Evolutionary conservation across 2,797 vertebrate genomes (phyloP).

Genomic region (Myotis vivesi): DNA sequence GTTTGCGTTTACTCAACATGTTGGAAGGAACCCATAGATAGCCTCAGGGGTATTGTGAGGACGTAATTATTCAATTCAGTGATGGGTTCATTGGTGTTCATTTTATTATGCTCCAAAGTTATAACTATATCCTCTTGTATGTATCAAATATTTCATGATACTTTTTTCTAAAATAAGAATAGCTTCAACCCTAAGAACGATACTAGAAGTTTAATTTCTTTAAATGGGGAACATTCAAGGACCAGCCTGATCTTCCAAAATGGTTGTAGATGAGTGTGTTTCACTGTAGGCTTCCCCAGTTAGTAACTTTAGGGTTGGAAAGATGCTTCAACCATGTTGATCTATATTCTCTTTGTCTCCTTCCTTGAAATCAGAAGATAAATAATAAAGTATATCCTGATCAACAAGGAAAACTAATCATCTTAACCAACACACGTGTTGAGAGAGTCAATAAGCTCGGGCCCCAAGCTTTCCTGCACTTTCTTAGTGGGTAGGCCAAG

Average conservation of each 20-base stretch:
- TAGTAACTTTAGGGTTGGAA: neutral
- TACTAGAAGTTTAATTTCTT: neutral
- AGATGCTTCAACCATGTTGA: neutral
- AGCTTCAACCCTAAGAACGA: neutral
- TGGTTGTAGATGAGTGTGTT: neutral
- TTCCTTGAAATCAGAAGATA: slow-evolving; percentile 22
- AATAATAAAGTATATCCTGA: slow-evolving; percentile 1
- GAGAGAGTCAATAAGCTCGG: neutral
- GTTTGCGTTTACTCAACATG: neutral
- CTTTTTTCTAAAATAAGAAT: neutral
- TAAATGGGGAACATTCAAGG: neutral
- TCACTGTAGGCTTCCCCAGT: neutral
- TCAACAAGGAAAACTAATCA: neutral
- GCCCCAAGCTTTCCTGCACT: neutral
- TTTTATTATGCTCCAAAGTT: neutral
- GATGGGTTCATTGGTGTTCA: neutral
- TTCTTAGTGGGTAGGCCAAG: neutral
- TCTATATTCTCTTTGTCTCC: neutral
- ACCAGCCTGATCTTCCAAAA: neutral
- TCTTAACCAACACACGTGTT: neutral
- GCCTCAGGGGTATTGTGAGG: neutral
- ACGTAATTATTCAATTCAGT: neutral
- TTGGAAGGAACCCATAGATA: neutral
- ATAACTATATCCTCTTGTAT: neutral
- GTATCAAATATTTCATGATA: neutral